Evolutionary conservation across 2,888 invertebrate genomes (phyloP), one percentile per base, ranked within the genome.

Genomic region (Suillia variegata): DNA sequence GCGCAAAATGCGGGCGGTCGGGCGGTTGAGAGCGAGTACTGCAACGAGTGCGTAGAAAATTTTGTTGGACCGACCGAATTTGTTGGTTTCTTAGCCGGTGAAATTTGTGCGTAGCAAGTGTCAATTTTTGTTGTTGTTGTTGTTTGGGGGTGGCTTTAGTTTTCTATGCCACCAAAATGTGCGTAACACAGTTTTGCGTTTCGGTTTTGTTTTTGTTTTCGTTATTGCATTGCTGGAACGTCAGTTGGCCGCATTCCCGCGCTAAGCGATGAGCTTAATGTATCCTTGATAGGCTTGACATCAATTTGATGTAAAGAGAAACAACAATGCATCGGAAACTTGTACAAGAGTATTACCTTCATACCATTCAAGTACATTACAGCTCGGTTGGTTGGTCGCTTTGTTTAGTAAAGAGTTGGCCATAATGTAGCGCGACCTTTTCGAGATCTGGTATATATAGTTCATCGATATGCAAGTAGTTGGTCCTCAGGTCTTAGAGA

Each of bases 31-130:
- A n/a, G n/a, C n/a, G n/a, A n/a, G n/a, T n/a, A n/a, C 47, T 63
- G 67, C 70, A 70, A 69, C 63, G 65, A 61, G 69, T 69, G 70
- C 69, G 67, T 69, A 62, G 54, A 61, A 65, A 70, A 70, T 70
- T 70, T 50, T 61, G 50, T 59, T 69, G 73, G 65, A 71, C 67
- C 73, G 75, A 79, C 75, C 76, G 73, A 79, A 74, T 74, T 71
- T 70, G 75, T 78, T 76, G 79, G 77, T 77, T 70, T 66, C 65
- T 67, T 58, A 60, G 64, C 65, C 62, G 66, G 68, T 67, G 66
- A 26, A 52, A 33, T 57, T 58, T 63, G 63, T 63, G 54, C 22
- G 45, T 61, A 70, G 76, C 71, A 72, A 76, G 77, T 76, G 78
- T 71, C 68, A 60, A 10, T 66, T 38, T 62, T 64, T 15, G 56